These are phyloP conservation scores for Chaitophorus viminalis DNA, from an alignment of 2,888 invertebrate genomes.

Conservation along the genomic window DNA sequence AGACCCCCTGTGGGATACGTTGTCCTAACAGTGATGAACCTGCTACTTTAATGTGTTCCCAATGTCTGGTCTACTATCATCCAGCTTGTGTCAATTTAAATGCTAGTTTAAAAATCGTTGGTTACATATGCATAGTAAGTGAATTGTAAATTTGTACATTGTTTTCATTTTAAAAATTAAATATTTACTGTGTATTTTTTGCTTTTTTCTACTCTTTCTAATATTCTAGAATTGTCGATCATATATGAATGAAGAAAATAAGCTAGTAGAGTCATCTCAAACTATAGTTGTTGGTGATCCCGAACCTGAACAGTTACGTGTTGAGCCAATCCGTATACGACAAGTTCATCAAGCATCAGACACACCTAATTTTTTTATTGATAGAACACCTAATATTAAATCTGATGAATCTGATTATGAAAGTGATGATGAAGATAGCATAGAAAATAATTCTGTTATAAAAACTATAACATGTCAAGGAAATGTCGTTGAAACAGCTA, in stretches of 20 bases:
- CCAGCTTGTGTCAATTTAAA: slow-evolving; percentile 60
- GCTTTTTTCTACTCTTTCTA: not conserved
- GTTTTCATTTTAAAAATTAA: not conserved
- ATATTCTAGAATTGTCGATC: slow-evolving; percentile 52
- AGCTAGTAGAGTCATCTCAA: slow-evolving; percentile 14
- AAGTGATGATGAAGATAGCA: slow-evolving; percentile 20
- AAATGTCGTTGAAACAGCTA: slow-evolving; percentile 23
- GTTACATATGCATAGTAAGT: slow-evolving; percentile 57
- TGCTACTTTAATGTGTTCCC: slow-evolving; percentile 55
- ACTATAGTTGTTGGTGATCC: slow-evolving; percentile 37
- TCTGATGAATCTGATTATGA: slow-evolving; percentile 15
- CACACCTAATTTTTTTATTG: slow-evolving; percentile 48
- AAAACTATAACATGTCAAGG: slow-evolving; percentile 51
- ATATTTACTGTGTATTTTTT: not conserved
- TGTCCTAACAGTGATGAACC: slow-evolving; percentile 51
- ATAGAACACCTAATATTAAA: slow-evolving; percentile 48
- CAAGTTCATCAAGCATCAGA: slow-evolving; percentile 48
- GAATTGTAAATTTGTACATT: not conserved
- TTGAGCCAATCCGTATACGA: slow-evolving; percentile 57
- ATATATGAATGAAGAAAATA: slow-evolving; percentile 18
- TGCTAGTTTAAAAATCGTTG: slow-evolving; percentile 55
- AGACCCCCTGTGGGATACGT: slow-evolving; percentile 54
- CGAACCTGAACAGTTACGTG: slow-evolving; percentile 46
- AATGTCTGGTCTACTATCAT: slow-evolving; percentile 58
- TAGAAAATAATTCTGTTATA: slow-evolving; percentile 2